Base-by-base conservation (phyloP, 1,140 invertebrate genomes). In the Apis dorsata region DNA sequence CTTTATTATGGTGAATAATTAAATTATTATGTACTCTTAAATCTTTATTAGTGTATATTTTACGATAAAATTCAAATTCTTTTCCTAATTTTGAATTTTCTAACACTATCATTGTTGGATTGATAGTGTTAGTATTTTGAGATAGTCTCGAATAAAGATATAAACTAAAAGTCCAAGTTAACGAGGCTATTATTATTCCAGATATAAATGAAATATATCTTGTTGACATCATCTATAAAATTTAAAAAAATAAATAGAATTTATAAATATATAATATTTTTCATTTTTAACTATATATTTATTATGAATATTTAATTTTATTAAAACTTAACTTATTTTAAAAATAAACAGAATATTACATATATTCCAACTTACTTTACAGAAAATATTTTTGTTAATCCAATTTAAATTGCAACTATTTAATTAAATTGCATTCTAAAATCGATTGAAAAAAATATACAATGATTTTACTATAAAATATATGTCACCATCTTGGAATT, bases 121-220 rank as follows among this genome's bases (percentile, higher is more conserved):
- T 93, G 55, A 86, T 75, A 55, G 74, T 84, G 28, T 91, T 91
- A 10, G 71, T 78, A 80, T 91, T 92, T 88, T 92, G 89, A 0
- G 92, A 94, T 21, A 95, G 76, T 86, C 90, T 93, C 76, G 92
- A 94, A 85, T 96, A 96, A 13, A 96, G 90, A 90, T 95, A 96
- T 21, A 96, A 88, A 88, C 95, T 95, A 55, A 96, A 93, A n/a
- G 93, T 90, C 96, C 96, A 96, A 68, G 95, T 96, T 65, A 95
- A 71, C 0, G 95, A 96, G n/a, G 96, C 95, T 89, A 96, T 94
- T 49, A 95, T 85, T 60, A 96, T 95, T 10, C 96, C 96, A 63
- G 95, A 94, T 44, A 96, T 80, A 86, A 96, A 96, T 12, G 95
- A 96, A 10, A 93, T 89, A 77, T 94, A 95, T 74, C 93, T 90